Evolutionary conservation across 92 coral and sea anemone species (phyloP).

Genomic region (Nematostella vectensis): DNA sequence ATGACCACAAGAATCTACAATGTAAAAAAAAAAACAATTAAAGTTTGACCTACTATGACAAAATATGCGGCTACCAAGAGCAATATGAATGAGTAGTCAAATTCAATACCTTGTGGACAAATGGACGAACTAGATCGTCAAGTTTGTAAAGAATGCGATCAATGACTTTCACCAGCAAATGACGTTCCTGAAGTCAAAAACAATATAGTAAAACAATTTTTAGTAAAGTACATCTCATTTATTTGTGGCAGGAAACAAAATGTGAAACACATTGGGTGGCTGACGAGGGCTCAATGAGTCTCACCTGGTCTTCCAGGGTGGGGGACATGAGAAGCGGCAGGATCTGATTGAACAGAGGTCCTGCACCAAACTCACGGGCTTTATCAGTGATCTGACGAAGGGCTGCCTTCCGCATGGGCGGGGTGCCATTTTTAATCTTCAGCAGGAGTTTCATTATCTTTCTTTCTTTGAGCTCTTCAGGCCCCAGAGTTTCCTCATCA

Average conservation of each 20-base stretch:
- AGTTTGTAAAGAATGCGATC: conserved; percentile 96
- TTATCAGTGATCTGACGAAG: conserved; percentile 97
- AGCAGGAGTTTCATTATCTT: conserved; percentile 93
- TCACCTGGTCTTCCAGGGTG: conserved; percentile 96
- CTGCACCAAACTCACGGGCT: conserved; percentile 99
- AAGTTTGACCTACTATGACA: no score
- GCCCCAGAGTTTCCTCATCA: conserved; percentile 90
- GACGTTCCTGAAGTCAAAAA: conserved; percentile 74
- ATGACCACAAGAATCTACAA: conserved; percentile 95
- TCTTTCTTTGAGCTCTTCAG: conserved; percentile 97
- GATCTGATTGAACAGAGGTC: conserved; percentile 98
- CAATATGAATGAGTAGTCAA: not conserved
- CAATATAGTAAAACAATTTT: not conserved
- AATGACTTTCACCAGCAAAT: conserved; percentile 96
- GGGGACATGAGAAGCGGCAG: conserved; percentile 97
- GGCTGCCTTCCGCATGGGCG: conserved; percentile 99
- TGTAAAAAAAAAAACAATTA: no score
- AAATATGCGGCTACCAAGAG: no score
- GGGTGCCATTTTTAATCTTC: conserved; percentile 97
- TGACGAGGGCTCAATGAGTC: not conserved
- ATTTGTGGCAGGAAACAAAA: no score
- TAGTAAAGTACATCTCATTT: not conserved
- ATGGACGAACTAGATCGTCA: conserved; percentile 98
- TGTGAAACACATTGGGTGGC: not conserved
- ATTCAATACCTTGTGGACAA: conserved; percentile 84